Evolutionary conservation across 2,888 invertebrate genomes (phyloP), one percentile per base, ranked within the genome.

Genomic region (Anaspis maculata): DNA sequence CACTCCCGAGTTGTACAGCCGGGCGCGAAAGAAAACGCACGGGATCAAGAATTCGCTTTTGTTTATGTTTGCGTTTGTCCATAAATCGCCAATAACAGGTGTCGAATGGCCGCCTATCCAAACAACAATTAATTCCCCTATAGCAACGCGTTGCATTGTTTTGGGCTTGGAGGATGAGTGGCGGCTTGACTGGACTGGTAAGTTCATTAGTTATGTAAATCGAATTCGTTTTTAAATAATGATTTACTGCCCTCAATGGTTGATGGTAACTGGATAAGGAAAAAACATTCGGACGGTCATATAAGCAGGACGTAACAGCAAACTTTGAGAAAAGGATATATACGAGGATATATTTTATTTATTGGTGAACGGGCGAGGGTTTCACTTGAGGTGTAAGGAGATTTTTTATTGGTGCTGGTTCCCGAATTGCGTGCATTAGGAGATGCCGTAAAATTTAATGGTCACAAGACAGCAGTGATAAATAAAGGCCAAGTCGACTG

Each of bases 191-290:
- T 50, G 48, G 51, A 48, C 45, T 34, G 45, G 46, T 51, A 48
- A 48, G 54, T 59, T 59, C 58, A 59, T 59, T 59, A 59, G 50
- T 46, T 61, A 61, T 61, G 61, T 54, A 58, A 59, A 59, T 59
- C 54, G 56, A 57, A 59, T 59, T 57, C 57, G 46, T 51, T 49
- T 52, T 49, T 57, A 56, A 55, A 56, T 57, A 56, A 58, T 57
- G 58, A 57, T 59, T 56, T 56, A 59, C 49, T 51, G 49, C 47
- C 44, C 37, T 42, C 42, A 36, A 36, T 43, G 35, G 41, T 39
- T 41, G 50, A 55, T 53, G 48, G 45, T 51, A 49, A 45, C 34
- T 42, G 44, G 51, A 46, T 48, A 49, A 49, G 41, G 39, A 40
- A 34, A 34, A n/a, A n/a, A n/a, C n/a, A n/a, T n/a, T n/a, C n/a